Conservation (phyloP, 1,140 invertebrate genomes). For the Temnothorax curvispinosus region DNA sequence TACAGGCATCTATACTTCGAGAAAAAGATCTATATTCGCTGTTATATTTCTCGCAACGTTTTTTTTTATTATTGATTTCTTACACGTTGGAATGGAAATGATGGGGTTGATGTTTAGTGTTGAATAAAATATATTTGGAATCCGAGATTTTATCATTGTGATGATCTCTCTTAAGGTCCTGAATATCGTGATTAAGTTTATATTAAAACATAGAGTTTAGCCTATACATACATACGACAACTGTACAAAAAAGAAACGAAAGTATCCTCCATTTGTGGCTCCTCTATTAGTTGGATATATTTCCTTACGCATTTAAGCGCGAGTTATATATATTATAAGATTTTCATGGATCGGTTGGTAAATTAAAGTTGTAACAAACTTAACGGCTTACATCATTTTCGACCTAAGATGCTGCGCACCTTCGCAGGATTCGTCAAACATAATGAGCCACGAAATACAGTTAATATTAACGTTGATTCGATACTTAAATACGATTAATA, state of each 20-base stretch:
- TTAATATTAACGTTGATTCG: constrained; percentile 30
- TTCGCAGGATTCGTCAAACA: constrained; percentile 2
- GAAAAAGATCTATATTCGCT: not conserved
- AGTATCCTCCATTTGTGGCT: constrained; percentile 19
- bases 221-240: constrained; percentile 14
- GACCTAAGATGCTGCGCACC: not conserved
- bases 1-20: not conserved
- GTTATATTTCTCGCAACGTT: constrained; percentile 25
- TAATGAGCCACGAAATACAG: constrained; percentile 13
- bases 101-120: constrained; percentile 47
- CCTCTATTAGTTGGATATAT: constrained; percentile 11
- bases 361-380: constrained; percentile 52
- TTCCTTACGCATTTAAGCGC: not conserved
- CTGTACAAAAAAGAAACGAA: constrained; percentile 48
- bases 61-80: constrained; percentile 32
- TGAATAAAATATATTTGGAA: constrained; percentile 79
- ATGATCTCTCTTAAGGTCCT: constrained; percentile 37
- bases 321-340: constrained; percentile 39
- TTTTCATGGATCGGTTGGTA: constrained; percentile 9
- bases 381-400: constrained; percentile 34
- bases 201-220: constrained; percentile 13
- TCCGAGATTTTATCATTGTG: constrained; percentile 61
- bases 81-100: constrained; percentile 9
- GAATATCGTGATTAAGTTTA: constrained; percentile 53
- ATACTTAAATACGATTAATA: constrained; percentile 30